Base-by-base conservation (phyloP, 2,888 invertebrate species). In the Meandrusa payeni region DNA sequence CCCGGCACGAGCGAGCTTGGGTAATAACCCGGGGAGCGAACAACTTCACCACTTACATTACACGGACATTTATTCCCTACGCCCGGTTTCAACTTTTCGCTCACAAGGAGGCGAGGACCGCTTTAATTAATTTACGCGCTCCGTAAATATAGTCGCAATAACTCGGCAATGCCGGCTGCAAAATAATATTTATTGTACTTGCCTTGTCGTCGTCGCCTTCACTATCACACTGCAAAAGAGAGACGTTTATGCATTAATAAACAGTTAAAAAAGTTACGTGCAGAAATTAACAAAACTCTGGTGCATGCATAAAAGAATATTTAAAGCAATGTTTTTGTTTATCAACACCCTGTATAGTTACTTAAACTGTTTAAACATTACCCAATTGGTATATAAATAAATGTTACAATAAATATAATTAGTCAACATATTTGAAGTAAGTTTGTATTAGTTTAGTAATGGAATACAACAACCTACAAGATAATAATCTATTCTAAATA, bases 171-270 rank as follows among this genome's bases (percentile, higher is more conserved):
- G 45, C 28, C 41, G 34, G 24, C 19, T 10, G 46, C 48, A 47
- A 54, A 66, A 68, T 60, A 62, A 65, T 59, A 56, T 39, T 43
- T 15, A 66, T 60, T 57, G 52, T 66, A 85, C 93, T 91, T 89
- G 94, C 95, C 95, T 95, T 95, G 90, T 94, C 95, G 89, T 95
- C 95, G 89, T 94, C 94, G 89, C 94, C 94, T 91, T 94, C 94
- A 91, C 94, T 95, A 95, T 95, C 95, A 95, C 95, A 95, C 95
- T 95, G 92, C 59, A 92, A 93, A 79, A 88, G 79, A 80, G 79
- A 80, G 82, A 87, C 86, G 17, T 39, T 44, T 44, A 23, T 27
- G 9, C 22, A 39, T 44, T 81, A 80, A 73, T 55, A 28, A 43
- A 40, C 51, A 46, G 54, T 63, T 47, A 67, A 52, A 36, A 45